phyloP scores from a whole-genome alignment of 1,140 invertebrate genomes.

The Drosophila pandora region DNA sequence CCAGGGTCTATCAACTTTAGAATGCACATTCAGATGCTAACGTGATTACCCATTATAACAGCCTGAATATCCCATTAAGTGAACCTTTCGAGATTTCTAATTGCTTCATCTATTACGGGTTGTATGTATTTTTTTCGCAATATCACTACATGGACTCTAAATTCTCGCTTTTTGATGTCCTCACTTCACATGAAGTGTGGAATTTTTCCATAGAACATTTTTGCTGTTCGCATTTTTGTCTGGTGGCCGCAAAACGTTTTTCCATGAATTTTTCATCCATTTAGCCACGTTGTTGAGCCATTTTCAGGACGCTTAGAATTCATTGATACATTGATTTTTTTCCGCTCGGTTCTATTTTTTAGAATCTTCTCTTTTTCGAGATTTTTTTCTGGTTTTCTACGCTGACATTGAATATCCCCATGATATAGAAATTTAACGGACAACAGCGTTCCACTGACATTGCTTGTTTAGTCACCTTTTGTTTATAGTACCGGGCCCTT shows the following conservation, averaged over 20 bases:
- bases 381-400: background rate
- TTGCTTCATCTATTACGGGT: conserved; percentile 20
- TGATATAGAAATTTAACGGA: conserved; percentile 1
- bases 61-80: background rate
- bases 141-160: conserved; percentile 34
- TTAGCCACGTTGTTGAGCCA: conserved; percentile 66
- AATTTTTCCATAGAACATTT: conserved; percentile 36
- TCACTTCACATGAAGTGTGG: conserved; percentile 18
- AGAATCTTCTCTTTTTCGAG: conserved; percentile 1
- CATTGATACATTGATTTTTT: conserved; percentile 75
- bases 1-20: conserved; percentile 1
- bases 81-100: conserved; percentile 9
- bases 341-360: conserved; percentile 20
- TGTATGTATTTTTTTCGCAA: conserved; percentile 36
- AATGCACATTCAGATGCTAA: background rate
- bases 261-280: conserved; percentile 76
- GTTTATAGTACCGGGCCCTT: too few relatives aligned
- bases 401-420: conserved; percentile 57
- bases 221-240: conserved; percentile 44
- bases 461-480: conserved; percentile 5
- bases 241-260: conserved; percentile 70
- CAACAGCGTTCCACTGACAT: background rate
- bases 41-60: background rate
- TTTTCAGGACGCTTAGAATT: conserved; percentile 74
- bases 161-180: conserved; percentile 64